These are phyloP conservation scores for Hiodon alosoides DNA, from an alignment of 2,113 vertebrate genomes.

Conservation along the genomic window DNA sequence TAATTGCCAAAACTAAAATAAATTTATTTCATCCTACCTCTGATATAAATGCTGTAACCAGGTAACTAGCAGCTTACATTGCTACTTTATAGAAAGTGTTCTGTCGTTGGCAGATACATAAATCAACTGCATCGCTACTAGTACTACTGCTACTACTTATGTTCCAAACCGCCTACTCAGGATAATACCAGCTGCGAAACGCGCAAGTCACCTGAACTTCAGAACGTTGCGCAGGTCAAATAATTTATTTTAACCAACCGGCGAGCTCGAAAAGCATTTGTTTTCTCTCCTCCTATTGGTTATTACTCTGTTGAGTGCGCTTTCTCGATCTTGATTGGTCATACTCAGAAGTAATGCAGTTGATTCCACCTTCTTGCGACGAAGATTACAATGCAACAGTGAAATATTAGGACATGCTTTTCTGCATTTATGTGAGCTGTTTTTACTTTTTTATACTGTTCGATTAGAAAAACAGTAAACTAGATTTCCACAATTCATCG, in stretches of 20 bases:
- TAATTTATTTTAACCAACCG: neutral
- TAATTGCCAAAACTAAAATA: neutral
- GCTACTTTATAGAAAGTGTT: neutral
- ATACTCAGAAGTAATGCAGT: neutral
- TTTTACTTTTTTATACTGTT: too few relatives aligned
- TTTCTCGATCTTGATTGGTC: neutral
- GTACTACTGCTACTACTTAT: too few relatives aligned
- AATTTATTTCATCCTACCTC: neutral
- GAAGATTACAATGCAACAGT: too few relatives aligned
- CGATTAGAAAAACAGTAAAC: too few relatives aligned
- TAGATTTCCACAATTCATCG: too few relatives aligned
- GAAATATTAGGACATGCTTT: too few relatives aligned
- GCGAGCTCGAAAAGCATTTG: neutral
- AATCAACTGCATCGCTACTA: too few relatives aligned
- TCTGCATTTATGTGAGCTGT: too few relatives aligned
- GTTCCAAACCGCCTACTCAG: too few relatives aligned
- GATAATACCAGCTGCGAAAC: too few relatives aligned
- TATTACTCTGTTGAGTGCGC: neutral
- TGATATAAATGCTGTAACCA: neutral
- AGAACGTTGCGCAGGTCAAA: neutral
- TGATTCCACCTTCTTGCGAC: too few relatives aligned
- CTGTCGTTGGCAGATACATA: neutral
- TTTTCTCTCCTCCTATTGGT: neutral
- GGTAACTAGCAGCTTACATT: neutral
- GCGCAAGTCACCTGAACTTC: neutral